Conservation (phyloP, 2,797 vertebrate species). For the Knipowitschia caucasica region DNA sequence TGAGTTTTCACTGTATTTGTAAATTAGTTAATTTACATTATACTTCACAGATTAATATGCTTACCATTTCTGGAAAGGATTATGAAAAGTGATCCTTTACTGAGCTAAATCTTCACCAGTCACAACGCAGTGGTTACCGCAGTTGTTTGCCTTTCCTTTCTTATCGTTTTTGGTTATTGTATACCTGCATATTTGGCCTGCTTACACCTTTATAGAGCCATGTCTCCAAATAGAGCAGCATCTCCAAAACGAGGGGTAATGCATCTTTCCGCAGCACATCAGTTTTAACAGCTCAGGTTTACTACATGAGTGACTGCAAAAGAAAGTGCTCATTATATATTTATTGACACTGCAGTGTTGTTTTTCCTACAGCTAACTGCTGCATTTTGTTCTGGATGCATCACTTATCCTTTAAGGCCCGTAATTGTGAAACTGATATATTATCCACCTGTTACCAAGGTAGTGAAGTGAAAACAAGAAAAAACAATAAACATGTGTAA, state of each 20-base stretch:
- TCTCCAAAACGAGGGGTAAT: conserved; percentile 11
- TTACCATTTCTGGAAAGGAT: no score
- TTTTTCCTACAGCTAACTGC: conserved; percentile 44
- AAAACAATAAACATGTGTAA: neutral
- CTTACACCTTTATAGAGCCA: no score
- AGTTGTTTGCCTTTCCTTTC: no score
- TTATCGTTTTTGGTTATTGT: neutral
- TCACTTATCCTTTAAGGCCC: conserved; percentile 7
- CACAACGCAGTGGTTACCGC: no score
- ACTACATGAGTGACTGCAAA: conserved; percentile 57
- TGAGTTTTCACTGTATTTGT: conserved; percentile 57
- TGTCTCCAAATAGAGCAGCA: neutral
- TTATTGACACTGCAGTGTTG: conserved; percentile 50
- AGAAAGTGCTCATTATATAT: conserved; percentile 67
- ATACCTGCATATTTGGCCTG: neutral
- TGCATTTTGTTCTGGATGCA: conserved; percentile 35
- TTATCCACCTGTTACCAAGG: neutral
- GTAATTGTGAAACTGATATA: neutral
- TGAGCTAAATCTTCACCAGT: no score
- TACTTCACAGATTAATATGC: no score
- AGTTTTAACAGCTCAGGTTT: conserved; percentile 57
- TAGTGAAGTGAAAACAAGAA: conserved; percentile 6
- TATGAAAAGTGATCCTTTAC: no score
- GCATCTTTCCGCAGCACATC: conserved; percentile 28
- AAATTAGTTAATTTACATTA: neutral